Evolutionary conservation across 2,113 vertebrate genomes (phyloP), one percentile per base, ranked within the genome.

Genomic region (Galbula dea): DNA sequence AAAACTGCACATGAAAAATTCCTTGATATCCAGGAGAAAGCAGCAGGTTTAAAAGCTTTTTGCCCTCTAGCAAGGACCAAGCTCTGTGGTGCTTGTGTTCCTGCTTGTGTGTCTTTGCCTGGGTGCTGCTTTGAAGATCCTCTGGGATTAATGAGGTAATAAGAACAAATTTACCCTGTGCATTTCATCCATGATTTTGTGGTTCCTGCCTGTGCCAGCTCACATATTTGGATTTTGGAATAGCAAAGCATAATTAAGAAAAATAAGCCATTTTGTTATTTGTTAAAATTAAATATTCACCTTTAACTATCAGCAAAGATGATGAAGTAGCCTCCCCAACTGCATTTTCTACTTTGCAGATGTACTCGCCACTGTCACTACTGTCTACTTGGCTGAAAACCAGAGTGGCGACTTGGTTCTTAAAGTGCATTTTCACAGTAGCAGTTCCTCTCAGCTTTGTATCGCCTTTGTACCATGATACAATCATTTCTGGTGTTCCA

Each of bases 381-480:
- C 98, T 98, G 71, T 98, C 96, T 94, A 98, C 98, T 77, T 99
- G 99, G 95, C 97, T 98, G 96, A 99, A 98, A 96, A 99, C 98
- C 94, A 99, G 97, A 84, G 98, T 98, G 82, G 99, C 99, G 48
- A 98, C 76, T 23, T 99, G 99, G 96, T 98, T 99, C 59, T 96
- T 96, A 96, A 98, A 99, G 74, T 99, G 98, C 96, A 99, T 97
- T 97, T 97, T 99, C 87, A 98, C 98, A 66, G 97, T 98, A 82
- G 98, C 97, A 73, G 98, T 98, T 81, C 99, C 99, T 75, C 99
- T 97, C 57, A 99, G 97, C 92, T 99, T 99, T 46, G 99, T 99
- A 62, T 99, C 99, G 0, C 98, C 99, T 97, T 99, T 99, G 95
- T 99, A 99, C 99, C 99, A 99, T 3, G 99, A 98, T 79, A 99